phyloP scores from a whole-genome alignment of 2,888 invertebrate species.

The Lasioglossum malachurum region DNA sequence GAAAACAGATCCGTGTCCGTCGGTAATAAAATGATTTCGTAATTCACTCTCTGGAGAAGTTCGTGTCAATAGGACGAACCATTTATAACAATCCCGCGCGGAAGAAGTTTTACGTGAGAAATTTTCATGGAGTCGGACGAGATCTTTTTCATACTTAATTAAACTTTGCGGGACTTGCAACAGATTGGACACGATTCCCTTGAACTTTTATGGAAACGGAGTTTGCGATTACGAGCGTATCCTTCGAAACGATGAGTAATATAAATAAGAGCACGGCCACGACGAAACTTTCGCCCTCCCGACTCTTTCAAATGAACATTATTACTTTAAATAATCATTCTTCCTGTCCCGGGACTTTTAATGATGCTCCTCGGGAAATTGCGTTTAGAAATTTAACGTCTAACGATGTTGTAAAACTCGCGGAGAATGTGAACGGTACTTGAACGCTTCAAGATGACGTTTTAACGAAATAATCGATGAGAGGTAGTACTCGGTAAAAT shows the following conservation, averaged over 20 bases:
- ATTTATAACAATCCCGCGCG: background rate
- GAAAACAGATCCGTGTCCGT: background rate
- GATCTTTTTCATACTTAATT: slow-evolving; percentile 16
- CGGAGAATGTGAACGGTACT: background rate
- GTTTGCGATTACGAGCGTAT: background rate
- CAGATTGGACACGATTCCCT: background rate
- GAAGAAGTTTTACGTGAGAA: background rate
- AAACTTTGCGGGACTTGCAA: slow-evolving; percentile 9
- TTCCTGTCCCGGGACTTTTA: background rate
- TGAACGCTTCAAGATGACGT: background rate
- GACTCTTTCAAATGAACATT: background rate
- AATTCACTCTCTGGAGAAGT: background rate
- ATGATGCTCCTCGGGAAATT: background rate
- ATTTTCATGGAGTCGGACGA: background rate
- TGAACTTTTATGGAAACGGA: background rate
- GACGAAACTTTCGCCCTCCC: background rate
- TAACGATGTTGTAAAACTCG: background rate
- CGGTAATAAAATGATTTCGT: background rate
- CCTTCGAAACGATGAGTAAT: background rate
- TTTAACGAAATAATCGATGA: background rate
- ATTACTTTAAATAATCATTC: slow-evolving; percentile 1
- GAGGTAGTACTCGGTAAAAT: background rate
- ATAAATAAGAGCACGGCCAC: background rate
- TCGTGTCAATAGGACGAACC: background rate
- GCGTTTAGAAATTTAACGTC: background rate